Evolutionary conservation across 2,888 invertebrate species (phyloP), one percentile per base, ranked within the genome.

Genomic region (Megamerina dolium): DNA sequence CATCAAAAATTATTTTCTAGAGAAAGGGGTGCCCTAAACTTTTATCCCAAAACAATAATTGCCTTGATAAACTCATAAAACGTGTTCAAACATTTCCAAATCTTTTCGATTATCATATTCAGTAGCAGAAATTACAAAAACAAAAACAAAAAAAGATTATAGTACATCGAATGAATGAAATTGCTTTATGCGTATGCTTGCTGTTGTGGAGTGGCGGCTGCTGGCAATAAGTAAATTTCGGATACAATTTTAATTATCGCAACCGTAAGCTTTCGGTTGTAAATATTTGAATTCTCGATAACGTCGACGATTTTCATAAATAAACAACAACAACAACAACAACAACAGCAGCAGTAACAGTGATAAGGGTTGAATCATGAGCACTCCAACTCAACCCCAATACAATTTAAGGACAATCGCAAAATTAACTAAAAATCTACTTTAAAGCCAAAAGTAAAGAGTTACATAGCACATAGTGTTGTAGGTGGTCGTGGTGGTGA

Each of bases 231-330:
- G 56, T 52, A 60, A 58, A 58, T 61, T 63, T 64, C 59, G 64
- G 66, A 59, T 65, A 65, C 63, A 65, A 64, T 66, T 65, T 65
- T 65, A 65, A 65, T 65, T 65, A 65, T 65, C 63, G 60, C 64
- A 61, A 66, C 64, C 64, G 63, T 66, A 63, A 66, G 65, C 61
- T 66, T 62, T 63, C 55, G 66, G 63, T 63, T 60, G 63, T 66
- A 64, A 64, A 65, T 65, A 63, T 66, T 63, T 64, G 60, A 60
- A 58, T 56, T 48, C 33, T 57, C 54, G 63, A 58, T 62, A 63
- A 59, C 60, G 64, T 60, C 60, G 60, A 63, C 62, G 60, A 64
- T 63, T 64, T 63, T 63, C 60, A 66, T 64, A 65, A 66, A 65
- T 63, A 61, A 66, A 58, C 54, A 55, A 33, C 52, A 56, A 42